Percentiles rank a stretch among this genome's conserved stretches.
These are phyloP conservation scores for Prietella phreatophila DNA, from an alignment of 2,113 vertebrate species.

Conservation along the genomic window DNA sequence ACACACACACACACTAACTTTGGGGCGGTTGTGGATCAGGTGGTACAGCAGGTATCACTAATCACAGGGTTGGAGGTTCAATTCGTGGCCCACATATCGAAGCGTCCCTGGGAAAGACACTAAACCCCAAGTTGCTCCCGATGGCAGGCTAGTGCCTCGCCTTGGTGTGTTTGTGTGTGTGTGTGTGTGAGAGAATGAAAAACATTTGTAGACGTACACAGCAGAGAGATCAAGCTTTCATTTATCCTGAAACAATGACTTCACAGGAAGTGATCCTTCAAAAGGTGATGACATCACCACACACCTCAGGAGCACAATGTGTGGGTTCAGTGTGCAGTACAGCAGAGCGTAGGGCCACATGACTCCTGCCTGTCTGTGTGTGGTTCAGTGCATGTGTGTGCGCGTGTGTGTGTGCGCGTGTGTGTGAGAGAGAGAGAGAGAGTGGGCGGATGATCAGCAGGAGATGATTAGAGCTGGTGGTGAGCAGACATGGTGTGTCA, in stretches of 20 bases:
- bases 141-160: no score
- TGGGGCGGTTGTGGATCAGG: no score
- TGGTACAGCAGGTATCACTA: no score
- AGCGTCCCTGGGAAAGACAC: no score
- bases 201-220: background rate
- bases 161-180: no score
- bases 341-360: background rate
- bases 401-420: background rate
- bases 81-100: no score
- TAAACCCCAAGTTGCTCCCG: no score
- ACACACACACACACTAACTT: background rate
- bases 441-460: conserved; percentile 22
- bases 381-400: conserved; percentile 26
- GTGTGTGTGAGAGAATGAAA: no score
- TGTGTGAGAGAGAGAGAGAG: no score
- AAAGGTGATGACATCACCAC: conserved; percentile 22
- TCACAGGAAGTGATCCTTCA: conserved; percentile 24
- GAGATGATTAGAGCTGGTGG: conserved; percentile 47
- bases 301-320: conserved; percentile 25
- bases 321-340: background rate
- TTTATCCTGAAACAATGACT: conserved; percentile 20
- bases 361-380: background rate
- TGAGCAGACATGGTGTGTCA: conserved; percentile 28
- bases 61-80: no score
- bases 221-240: background rate